Evolutionary conservation across 2,113 vertebrate species (phyloP).

Genomic region (Micronisus gabar): DNA sequence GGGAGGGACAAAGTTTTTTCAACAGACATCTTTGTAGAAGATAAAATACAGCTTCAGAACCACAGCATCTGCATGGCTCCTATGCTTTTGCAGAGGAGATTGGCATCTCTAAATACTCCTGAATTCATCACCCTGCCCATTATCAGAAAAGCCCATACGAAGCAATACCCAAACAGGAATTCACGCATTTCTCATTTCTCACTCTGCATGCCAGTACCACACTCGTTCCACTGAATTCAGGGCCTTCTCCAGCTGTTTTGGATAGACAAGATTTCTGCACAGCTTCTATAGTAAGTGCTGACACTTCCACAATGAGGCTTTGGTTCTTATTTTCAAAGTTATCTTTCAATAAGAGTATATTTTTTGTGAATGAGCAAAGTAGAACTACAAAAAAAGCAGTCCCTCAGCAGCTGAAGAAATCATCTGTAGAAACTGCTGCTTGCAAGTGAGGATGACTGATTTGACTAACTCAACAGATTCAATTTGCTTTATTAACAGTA

Average conservation of each 20-base stretch:
- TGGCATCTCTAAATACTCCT: background rate
- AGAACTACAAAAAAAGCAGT: background rate
- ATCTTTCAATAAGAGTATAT: background rate
- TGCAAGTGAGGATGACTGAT: background rate
- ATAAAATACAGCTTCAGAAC: background rate
- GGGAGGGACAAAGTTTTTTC: background rate
- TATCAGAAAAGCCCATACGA: background rate
- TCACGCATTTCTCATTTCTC: background rate
- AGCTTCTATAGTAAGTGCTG: background rate
- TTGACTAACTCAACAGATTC: constrained; percentile 25
- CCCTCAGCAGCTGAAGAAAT: background rate
- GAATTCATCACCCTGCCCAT: background rate
- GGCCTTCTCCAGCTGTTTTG: background rate
- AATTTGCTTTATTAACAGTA: constrained; percentile 55
- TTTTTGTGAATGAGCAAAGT: background rate
- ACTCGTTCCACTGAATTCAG: background rate
- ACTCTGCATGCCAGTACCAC: background rate
- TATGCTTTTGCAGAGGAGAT: background rate
- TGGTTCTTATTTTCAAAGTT: background rate
- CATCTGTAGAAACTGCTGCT: background rate
- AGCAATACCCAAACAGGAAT: background rate
- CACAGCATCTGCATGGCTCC: background rate
- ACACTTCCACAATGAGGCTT: background rate
- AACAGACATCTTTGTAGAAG: background rate
- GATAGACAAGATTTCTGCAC: background rate